Evolutionary conservation across 1,140 invertebrate genomes (phyloP).

Genomic region (Caenorhabditis briggsae): DNA sequence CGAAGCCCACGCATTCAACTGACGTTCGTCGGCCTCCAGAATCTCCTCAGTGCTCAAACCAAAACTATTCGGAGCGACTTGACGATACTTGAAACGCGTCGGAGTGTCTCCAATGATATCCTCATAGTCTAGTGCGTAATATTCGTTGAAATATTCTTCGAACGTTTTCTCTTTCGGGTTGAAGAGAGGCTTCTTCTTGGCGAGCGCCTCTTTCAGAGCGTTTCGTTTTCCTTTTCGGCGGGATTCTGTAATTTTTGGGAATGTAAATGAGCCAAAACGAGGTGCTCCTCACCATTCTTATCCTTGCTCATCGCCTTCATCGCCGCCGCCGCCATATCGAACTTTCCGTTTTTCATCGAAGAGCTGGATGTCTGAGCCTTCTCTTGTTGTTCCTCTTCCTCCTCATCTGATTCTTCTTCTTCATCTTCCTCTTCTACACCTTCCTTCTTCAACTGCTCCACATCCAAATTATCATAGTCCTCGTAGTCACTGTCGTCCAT

Average conservation of each 20-base stretch:
- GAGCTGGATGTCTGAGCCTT: slow-evolving; percentile 81
- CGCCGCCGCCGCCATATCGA: slow-evolving; percentile 84
- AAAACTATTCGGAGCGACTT: slow-evolving; percentile 90
- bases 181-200: slow-evolving; percentile 84
- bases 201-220: slow-evolving; percentile 15
- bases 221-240: slow-evolving; percentile 44
- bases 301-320: slow-evolving; percentile 78
- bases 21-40: slow-evolving; percentile 88
- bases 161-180: slow-evolving; percentile 87
- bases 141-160: slow-evolving; percentile 91
- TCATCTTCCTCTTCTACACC: slow-evolving; percentile 17
- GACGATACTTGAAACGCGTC: slow-evolving; percentile 92
- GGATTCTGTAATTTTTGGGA: slow-evolving; percentile 53
- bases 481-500: slow-evolving; percentile 47
- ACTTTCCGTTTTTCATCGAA: slow-evolving; percentile 48
- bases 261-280: no score
- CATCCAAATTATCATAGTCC: slow-evolving; percentile 53
- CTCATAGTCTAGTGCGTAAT: slow-evolving; percentile 93
- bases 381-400: slow-evolving; percentile 63
- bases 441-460: background rate
- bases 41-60: slow-evolving; percentile 94
- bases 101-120: slow-evolving; percentile 90
- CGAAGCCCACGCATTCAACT: slow-evolving; percentile 94
- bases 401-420: slow-evolving; percentile 43
- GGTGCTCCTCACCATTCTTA: slow-evolving; percentile 52